phyloP scores from a whole-genome alignment of 2,113 vertebrate genomes.

The Abramis brama region DNA sequence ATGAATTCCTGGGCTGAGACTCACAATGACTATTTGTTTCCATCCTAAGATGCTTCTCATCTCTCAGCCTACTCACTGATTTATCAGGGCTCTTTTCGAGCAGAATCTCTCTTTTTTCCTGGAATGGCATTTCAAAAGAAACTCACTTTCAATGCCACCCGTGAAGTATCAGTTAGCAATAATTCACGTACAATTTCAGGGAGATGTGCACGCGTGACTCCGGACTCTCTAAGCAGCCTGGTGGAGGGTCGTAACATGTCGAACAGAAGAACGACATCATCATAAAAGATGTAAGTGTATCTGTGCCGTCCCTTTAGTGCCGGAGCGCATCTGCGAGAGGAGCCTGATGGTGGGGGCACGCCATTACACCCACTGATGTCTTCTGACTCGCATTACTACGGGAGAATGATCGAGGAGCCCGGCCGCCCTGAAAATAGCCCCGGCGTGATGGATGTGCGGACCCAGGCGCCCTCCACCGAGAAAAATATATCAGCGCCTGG shows the following conservation, averaged over 20 bases:
- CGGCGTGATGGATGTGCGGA: constrained; percentile 37
- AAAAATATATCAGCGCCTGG: constrained; percentile 21
- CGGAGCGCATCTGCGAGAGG: neutral
- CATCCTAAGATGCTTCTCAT: neutral
- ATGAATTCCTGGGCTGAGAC: constrained; percentile 18
- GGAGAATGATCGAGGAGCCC: constrained; percentile 38
- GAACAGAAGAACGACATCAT: neutral
- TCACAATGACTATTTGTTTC: neutral
- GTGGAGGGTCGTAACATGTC: neutral
- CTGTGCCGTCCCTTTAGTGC: constrained; percentile 7
- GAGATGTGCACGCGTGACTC: neutral
- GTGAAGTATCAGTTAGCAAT: neutral
- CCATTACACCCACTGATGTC: constrained; percentile 47
- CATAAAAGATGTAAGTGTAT: constrained; percentile 28
- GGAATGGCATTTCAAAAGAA: constrained; percentile 24
- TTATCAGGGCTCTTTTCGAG: neutral
- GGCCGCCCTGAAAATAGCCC: constrained; percentile 39
- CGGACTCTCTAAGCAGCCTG: neutral
- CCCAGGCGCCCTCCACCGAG: constrained; percentile 1
- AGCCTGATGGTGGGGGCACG: neutral
- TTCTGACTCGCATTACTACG: constrained; percentile 36
- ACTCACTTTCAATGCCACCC: neutral
- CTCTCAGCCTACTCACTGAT: constrained; percentile 3
- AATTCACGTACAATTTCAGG: constrained; percentile 3
- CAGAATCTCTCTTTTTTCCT: neutral